phyloP scores from a whole-genome alignment of 2,888 invertebrate species.

The Acanthosoma haemorrhoidale region DNA sequence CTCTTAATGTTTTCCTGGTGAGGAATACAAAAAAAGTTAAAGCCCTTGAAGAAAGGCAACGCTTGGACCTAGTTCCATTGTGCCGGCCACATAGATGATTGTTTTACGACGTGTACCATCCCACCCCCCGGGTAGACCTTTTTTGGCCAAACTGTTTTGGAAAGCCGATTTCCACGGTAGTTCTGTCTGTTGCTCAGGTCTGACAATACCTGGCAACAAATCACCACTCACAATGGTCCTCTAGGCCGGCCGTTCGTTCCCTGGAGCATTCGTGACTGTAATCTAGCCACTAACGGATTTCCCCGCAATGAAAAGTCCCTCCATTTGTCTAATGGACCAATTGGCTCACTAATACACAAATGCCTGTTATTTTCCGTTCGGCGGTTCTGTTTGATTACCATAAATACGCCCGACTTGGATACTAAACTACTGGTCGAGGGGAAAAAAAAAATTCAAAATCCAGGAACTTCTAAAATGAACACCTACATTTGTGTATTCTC shows the following conservation, averaged over 20 bases:
- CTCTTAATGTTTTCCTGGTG: neutral
- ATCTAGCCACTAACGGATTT: neutral
- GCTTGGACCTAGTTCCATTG: neutral
- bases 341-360: neutral
- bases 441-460: too few species aligned
- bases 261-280: neutral
- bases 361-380: neutral
- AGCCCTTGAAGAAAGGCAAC: neutral
- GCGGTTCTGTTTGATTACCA: neutral
- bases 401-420: neutral
- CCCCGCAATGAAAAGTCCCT: neutral
- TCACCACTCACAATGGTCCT: neutral
- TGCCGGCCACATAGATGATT: neutral
- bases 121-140: neutral
- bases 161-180: slow-evolving; percentile 12
- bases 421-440: too few species aligned
- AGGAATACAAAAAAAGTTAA: neutral
- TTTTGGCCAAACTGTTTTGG: neutral
- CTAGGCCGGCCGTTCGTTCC: too few species aligned
- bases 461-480: too few species aligned
- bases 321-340: neutral
- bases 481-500: neutral
- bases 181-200: neutral
- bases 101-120: neutral
- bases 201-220: too few species aligned